Base-by-base conservation (phyloP, 37 sponge, comb jelly and placozoan species). In the Aplysina aerophoba region DNA sequence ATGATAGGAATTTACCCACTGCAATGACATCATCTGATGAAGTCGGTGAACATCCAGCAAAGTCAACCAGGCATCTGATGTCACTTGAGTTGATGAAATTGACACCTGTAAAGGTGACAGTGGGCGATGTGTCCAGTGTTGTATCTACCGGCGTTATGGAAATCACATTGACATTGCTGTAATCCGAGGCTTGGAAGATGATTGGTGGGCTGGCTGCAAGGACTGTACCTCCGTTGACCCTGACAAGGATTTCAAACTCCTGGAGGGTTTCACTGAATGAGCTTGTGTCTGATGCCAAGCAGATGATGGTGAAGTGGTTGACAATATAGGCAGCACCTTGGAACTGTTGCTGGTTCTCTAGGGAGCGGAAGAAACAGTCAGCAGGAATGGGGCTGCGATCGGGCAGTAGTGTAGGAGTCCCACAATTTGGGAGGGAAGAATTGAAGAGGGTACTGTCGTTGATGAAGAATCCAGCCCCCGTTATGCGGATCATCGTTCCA, bases 391-490 rank as follows among this genome's bases (percentile, higher is more conserved):
- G 55, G 19, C n/a, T 41, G 4, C 61, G 11, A 38, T 25, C 57
- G 0, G 22, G 55, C 0, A 44, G 82, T 12, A 8, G 17, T 21
- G 15, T 56, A 1, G 88, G 85, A 17, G 81, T 87, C 15, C 90
- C 90, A 36, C 93, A 93, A 66, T 89, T 89, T 1, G 84, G 67
- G 11, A 38, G 0, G 8, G 55, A 17, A 17, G 60, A 65, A 64
- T 89, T 40, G 68, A 83, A 92, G 16, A 56, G 44, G 21, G 85
- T 20, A 36, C 80, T 50, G 53, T 80, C 63, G 44, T 95, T 95
- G 4, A 82, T 33, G 64, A 92, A 92, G 84, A 96, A 93, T 3
- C 97, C 97, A 34, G 94, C 94, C 40, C 97, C 97, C 21, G 41
- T 34, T 11, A 96, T 59, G 0, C 78, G 81, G 19, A 96, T 40